These are phyloP conservation scores for Ormyrus thymus DNA, from an alignment of 2,888 invertebrate species.

Conservation along the genomic window DNA sequence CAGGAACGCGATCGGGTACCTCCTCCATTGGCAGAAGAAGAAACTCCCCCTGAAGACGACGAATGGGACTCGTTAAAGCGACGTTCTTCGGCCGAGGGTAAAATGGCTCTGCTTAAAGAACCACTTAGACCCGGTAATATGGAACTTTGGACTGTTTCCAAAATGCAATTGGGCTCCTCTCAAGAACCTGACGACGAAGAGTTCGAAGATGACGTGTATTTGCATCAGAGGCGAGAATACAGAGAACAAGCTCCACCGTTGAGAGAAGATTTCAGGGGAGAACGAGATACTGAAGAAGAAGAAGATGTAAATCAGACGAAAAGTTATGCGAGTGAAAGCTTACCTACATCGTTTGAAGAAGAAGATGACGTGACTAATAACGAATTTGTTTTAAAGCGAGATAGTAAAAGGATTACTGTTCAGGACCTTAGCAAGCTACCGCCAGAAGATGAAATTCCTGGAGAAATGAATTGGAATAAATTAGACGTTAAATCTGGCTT, in stretches of 20 bases:
- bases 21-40: constrained; percentile 52
- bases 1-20: constrained; percentile 57
- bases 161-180: constrained; percentile 67
- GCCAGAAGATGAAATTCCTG: constrained; percentile 62
- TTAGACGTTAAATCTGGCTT: constrained; percentile 62
- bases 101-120: constrained; percentile 69
- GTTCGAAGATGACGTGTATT: constrained; percentile 51
- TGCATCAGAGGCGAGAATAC: constrained; percentile 61
- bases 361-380: constrained; percentile 62
- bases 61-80: constrained; percentile 64
- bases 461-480: constrained; percentile 56
- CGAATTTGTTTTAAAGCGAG: constrained; percentile 66
- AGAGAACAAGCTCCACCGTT: constrained; percentile 63
- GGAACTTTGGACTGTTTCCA: constrained; percentile 71
- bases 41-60: constrained; percentile 58
- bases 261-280: constrained; percentile 62
- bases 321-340: constrained; percentile 64
- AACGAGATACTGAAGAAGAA: constrained; percentile 58
- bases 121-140: constrained; percentile 65
- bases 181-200: constrained; percentile 67
- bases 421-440: constrained; percentile 68
- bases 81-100: constrained; percentile 72
- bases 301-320: constrained; percentile 58
- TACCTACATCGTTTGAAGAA: constrained; percentile 65
- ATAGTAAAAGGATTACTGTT: constrained; percentile 66